Base-by-base conservation (phyloP, 2,797 vertebrate species). In the Acanthopagrus latus region DNA sequence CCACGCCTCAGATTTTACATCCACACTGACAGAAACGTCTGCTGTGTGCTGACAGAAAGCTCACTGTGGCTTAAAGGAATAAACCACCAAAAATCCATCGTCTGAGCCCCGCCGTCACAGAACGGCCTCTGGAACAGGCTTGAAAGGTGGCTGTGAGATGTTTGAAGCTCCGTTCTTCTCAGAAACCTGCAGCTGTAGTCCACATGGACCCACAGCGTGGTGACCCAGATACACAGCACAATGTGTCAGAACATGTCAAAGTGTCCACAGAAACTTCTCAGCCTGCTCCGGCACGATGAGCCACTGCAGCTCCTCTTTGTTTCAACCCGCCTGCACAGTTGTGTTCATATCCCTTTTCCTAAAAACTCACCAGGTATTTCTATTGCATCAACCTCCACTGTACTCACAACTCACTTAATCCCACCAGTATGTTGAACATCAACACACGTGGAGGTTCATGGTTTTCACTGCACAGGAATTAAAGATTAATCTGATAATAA, bases 221-320 rank as follows among this genome's bases (percentile, higher is more conserved):
- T 2, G 16, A 29, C 64, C 55, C n/a, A 70, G 60, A 67, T 66
- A 66, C 58, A 47, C 25, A 20, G 58, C 52, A 63, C 47, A 75
- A 52, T 23, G 48, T 8, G 21, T 64, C 25, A 56, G 48, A 73
- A 1, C 29, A 54, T 8, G 21, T 64, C 25, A 56, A 64, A 63
- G 57, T 5, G 7, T 2, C 48, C 33, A 55, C 14, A n/a, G 9
- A 50, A 74, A 55, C 51, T 4, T 38, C 0, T 65, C 20, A 50
- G 20, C 25, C 9, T 16, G 12, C 20, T 41, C 5, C 8, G 46
- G 47, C 56, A 73, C 11, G 29, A 43, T 16, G 23, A 55, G 16
- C 25, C 9, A 21, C 38, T 38, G 6, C 5, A 46, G 4, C 16
- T 14, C 16, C 44, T 12, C 63, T 38, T 9, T 10, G 38, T 38